phyloP scores from a whole-genome alignment of 2,113 vertebrate species.

The Tringa solitaria region DNA sequence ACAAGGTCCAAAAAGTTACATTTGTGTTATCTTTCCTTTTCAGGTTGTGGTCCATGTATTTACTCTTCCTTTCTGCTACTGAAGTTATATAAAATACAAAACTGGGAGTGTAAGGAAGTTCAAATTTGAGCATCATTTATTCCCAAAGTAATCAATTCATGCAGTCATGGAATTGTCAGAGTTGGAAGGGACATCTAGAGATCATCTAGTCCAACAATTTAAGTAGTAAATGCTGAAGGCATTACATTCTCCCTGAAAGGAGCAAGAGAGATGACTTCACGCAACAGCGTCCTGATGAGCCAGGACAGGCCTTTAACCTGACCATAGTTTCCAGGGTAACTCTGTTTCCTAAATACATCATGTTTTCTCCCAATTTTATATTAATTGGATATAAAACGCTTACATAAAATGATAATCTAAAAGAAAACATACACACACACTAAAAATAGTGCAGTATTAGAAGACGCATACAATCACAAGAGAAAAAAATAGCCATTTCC shows the following conservation, averaged over 20 bases:
- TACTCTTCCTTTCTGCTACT: not conserved
- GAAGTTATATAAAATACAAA: not conserved
- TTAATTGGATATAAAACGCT: not conserved
- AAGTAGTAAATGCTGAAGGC: not conserved
- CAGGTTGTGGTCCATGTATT: not conserved
- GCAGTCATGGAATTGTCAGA: too few relatives aligned
- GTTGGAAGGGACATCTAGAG: too few relatives aligned
- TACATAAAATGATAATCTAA: not conserved
- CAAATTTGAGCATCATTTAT: not conserved
- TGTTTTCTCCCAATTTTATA: not conserved
- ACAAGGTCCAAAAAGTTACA: not conserved
- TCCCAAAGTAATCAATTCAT: not conserved
- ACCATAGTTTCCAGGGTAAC: not conserved
- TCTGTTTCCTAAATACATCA: not conserved
- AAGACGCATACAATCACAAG: rapidly evolving
- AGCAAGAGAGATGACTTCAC: not conserved
- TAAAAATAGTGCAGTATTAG: not conserved
- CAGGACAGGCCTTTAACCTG: not conserved
- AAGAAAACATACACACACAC: not conserved
- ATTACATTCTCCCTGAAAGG: rapidly evolving
- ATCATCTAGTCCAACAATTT: too few relatives aligned
- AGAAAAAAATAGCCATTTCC: not conserved
- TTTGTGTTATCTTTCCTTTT: not conserved
- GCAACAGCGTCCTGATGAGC: not conserved
- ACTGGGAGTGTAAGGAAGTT: rapidly evolving